Evolutionary conservation across 1,140 invertebrate species (phyloP).

Genomic region (Drosophila parabipectinata): DNA sequence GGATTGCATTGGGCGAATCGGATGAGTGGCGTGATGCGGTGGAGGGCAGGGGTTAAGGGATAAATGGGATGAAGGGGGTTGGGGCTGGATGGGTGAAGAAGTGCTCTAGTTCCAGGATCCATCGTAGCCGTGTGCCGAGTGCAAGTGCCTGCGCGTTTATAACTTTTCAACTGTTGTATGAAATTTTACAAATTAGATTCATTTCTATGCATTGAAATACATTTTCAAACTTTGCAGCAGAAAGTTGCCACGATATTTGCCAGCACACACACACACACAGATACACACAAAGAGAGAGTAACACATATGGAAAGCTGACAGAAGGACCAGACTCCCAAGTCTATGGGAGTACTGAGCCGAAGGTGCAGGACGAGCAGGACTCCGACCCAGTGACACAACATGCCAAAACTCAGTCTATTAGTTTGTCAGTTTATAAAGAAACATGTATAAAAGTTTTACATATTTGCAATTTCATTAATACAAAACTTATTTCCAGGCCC

Average conservation of each 20-base stretch:
- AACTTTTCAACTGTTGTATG: conserved; percentile 83
- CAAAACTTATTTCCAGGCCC: conserved; percentile 70
- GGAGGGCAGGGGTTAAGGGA: not conserved
- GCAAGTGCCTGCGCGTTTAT: conserved; percentile 80
- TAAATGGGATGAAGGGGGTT: not conserved
- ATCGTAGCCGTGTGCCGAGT: conserved; percentile 63
- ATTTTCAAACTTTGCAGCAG: conserved; percentile 79
- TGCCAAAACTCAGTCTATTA: conserved; percentile 81
- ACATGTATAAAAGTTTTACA: conserved; percentile 78
- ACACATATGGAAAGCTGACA: conserved; percentile 28
- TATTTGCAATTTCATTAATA: conserved; percentile 83
- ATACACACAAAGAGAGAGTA: not conserved
- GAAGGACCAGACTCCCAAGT: conserved; percentile 18
- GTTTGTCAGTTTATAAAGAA: conserved; percentile 82
- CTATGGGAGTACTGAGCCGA: conserved; percentile 5
- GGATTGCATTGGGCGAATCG: conserved; percentile 20
- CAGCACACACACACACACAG: conserved; percentile 26
- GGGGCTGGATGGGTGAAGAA: not conserved
- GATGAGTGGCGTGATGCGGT: conserved; percentile 1
- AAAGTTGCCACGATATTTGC: conserved; percentile 77
- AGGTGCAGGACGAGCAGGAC: conserved; percentile 28
- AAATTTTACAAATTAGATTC: conserved; percentile 83
- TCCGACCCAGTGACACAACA: conserved; percentile 60
- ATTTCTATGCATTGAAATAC: conserved; percentile 83
- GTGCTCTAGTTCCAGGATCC: conserved; percentile 6